These are phyloP conservation scores for Drosophila sechellia DNA, from an alignment of 1,140 invertebrate species.

Conservation along the genomic window DNA sequence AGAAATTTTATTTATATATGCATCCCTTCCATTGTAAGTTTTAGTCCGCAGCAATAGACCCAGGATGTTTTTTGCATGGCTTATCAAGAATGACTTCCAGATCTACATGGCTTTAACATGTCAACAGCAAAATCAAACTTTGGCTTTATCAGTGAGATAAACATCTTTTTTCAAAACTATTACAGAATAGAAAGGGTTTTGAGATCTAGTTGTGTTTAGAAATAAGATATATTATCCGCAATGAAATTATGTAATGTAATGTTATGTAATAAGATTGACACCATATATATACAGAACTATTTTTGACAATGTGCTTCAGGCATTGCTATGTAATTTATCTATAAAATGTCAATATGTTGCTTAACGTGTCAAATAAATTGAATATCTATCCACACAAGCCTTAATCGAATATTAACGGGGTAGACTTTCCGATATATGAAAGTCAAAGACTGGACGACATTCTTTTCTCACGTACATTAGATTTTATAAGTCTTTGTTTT, in stretches of 20 bases:
- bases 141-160: background rate
- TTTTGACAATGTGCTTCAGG: background rate
- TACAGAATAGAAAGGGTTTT: background rate
- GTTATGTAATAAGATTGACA: background rate
- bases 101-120: background rate
- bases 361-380: constrained; percentile 5
- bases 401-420: background rate
- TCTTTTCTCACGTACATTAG: too few relatives aligned
- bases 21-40: too few relatives aligned
- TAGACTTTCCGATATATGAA: too few relatives aligned
- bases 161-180: background rate
- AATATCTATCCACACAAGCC: background rate
- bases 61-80: too few relatives aligned
- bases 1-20: background rate
- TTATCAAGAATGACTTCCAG: background rate
- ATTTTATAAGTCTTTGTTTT: too few relatives aligned
- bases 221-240: background rate
- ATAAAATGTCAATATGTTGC: constrained; percentile 4
- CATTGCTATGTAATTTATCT: constrained; percentile 2
- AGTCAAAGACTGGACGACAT: too few relatives aligned
- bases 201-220: background rate
- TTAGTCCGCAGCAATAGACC: too few relatives aligned
- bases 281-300: background rate
- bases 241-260: background rate
- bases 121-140: too few relatives aligned